These are phyloP conservation scores for Lasioglossum malachurum DNA, from an alignment of 2,888 invertebrate species.

Conservation along the genomic window DNA sequence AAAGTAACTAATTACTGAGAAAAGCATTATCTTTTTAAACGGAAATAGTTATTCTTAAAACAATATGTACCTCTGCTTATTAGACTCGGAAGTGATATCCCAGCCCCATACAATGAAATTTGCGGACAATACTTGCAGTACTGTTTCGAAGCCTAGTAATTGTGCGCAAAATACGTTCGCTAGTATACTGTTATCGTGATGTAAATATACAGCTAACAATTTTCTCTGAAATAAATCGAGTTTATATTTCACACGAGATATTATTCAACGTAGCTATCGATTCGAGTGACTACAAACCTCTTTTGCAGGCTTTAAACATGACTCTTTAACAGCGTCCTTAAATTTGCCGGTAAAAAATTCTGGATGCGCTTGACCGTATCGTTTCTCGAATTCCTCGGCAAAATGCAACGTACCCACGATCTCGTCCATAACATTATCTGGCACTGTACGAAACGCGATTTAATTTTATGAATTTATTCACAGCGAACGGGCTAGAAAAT, in stretches of 20 bases:
- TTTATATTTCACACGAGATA: conserved; percentile 4
- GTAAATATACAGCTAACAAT: conserved; percentile 97
- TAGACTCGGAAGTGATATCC: conserved; percentile 96
- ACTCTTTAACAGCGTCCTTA: conserved; percentile 95
- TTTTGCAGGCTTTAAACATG: conserved; percentile 94
- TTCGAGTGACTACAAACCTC: conserved; percentile 86
- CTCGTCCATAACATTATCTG: conserved; percentile 94
- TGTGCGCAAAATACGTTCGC: conserved; percentile 99
- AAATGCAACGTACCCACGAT: conserved; percentile 94
- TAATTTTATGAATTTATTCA: conserved; percentile 2
- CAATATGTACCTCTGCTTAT: conserved; percentile 90
- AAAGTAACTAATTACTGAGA: conserved; percentile 4
- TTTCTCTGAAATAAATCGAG: conserved; percentile 89
- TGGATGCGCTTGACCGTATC: conserved; percentile 95
- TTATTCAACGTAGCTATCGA: neutral
- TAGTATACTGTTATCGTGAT: conserved; percentile 97
- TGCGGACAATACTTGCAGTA: conserved; percentile 94
- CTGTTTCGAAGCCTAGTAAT: conserved; percentile 95
- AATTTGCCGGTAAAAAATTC: conserved; percentile 96
- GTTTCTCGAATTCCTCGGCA: conserved; percentile 92
- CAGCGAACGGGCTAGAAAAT: neutral
- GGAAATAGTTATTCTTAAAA: conserved; percentile 14
- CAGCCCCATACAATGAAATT: conserved; percentile 98
- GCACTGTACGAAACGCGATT: conserved; percentile 87
- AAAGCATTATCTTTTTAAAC: conserved; percentile 17